These are phyloP conservation scores for Actinemys pallida DNA, from an alignment of 2,113 vertebrate species.

Conservation along the genomic window DNA sequence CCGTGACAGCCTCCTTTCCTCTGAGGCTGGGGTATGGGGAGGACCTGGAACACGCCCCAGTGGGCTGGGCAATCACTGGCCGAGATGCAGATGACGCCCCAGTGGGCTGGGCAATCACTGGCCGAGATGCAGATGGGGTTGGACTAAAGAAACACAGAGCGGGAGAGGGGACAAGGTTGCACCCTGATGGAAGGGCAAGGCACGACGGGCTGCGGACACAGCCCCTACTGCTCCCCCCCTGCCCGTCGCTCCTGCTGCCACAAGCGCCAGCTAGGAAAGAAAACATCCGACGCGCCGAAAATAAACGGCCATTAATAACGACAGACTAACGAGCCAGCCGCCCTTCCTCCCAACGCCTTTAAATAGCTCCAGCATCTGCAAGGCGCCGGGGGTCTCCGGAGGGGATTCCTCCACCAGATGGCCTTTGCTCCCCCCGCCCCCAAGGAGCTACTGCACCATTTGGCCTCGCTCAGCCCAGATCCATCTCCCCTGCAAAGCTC, in stretches of 20 bases:
- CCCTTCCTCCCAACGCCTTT: neutral
- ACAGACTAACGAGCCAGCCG: neutral
- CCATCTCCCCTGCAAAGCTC: no score
- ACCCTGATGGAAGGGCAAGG: no score
- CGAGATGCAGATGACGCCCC: no score
- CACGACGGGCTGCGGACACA: no score
- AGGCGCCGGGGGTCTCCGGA: neutral
- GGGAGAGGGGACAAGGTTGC: no score
- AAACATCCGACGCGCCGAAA: neutral
- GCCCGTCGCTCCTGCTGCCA: neutral
- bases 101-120: no score
- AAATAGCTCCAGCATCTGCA: neutral
- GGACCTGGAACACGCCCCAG: no score
- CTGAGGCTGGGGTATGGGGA: no score
- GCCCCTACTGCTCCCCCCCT: fast-evolving
- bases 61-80: no score
- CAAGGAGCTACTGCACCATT: neutral
- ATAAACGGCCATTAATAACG: neutral
- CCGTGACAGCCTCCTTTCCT: no score
- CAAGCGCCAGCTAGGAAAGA: fast-evolving
- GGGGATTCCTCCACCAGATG: neutral
- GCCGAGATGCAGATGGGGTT: no score
- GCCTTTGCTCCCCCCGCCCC: neutral
- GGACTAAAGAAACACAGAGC: no score
- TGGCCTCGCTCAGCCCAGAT: neutral